Percentiles rank a stretch among this genome's conserved stretches.
These are phyloP conservation scores for Galeopterus variegatus DNA, from an alignment of 2,113 vertebrate species.

Conservation along the genomic window DNA sequence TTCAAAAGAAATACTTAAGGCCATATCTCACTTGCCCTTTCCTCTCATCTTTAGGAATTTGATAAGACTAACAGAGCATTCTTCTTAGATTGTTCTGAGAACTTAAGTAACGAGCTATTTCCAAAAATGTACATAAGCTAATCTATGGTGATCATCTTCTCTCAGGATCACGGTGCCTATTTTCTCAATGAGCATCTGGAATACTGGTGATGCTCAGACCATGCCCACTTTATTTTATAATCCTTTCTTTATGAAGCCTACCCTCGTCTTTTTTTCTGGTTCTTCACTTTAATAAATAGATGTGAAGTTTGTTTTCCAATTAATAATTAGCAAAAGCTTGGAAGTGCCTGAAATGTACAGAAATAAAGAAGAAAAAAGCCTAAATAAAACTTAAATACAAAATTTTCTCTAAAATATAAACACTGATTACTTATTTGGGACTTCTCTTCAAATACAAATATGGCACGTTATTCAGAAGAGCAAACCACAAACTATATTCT, in stretches of 20 bases:
- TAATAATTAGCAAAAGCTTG: background rate
- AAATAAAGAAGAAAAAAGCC: background rate
- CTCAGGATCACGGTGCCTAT: too few relatives aligned
- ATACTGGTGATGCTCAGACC: background rate
- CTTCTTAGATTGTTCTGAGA: background rate
- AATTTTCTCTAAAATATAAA: background rate
- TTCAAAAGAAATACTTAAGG: conserved; percentile 5
- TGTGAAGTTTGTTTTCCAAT: background rate
- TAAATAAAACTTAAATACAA: background rate
- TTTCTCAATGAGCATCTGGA: background rate
- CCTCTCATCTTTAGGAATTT: background rate
- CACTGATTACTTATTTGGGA: background rate
- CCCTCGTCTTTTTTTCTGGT: background rate
- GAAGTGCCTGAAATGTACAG: background rate
- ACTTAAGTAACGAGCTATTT: background rate
- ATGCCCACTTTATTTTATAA: background rate
- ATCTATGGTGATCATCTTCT: background rate
- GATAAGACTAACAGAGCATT: background rate
- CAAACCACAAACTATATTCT: background rate
- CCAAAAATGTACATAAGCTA: background rate
- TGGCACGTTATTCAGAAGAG: background rate
- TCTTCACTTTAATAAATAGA: background rate
- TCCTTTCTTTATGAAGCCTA: background rate
- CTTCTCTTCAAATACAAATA: background rate
- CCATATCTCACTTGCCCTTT: background rate